These are phyloP conservation scores for Microcebus tavaratra DNA, from an alignment of 2,113 vertebrate species.

Conservation along the genomic window DNA sequence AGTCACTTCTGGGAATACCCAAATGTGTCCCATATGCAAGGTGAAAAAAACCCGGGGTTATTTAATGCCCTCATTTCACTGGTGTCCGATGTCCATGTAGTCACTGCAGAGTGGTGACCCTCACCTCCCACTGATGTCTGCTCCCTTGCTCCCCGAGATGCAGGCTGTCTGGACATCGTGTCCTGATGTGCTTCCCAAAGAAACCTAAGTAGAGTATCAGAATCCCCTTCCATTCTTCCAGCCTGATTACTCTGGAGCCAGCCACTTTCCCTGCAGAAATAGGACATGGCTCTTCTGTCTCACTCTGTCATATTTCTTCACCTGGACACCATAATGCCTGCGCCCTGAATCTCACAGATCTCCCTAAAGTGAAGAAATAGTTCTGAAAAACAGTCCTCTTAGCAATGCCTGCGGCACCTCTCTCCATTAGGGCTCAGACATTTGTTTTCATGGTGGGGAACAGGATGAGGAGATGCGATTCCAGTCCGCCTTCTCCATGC, in stretches of 20 bases:
- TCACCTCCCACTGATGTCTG: not conserved
- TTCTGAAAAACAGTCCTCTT: not conserved
- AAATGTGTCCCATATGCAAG: not conserved
- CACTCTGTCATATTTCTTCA: not conserved
- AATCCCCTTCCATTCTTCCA: not conserved
- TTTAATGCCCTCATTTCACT: not conserved
- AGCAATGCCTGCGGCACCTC: not conserved
- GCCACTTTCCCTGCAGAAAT: not conserved
- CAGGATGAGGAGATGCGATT: no score
- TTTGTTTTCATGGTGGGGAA: not conserved
- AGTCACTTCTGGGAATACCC: not conserved
- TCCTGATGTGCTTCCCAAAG: not conserved
- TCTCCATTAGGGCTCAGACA: not conserved
- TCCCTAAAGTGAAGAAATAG: not conserved
- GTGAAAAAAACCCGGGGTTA: not conserved
- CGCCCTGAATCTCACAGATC: not conserved
- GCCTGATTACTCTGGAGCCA: not conserved
- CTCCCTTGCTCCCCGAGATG: not conserved
- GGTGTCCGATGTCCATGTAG: not conserved
- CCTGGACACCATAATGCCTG: fast-evolving
- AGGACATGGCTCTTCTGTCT: not conserved
- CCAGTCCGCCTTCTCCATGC: not conserved
- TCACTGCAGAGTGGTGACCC: not conserved
- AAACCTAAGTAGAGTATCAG: not conserved
- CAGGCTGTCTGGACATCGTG: not conserved